phyloP scores from a whole-genome alignment of 2,888 invertebrate genomes.

The Leucoma salicis region DNA sequence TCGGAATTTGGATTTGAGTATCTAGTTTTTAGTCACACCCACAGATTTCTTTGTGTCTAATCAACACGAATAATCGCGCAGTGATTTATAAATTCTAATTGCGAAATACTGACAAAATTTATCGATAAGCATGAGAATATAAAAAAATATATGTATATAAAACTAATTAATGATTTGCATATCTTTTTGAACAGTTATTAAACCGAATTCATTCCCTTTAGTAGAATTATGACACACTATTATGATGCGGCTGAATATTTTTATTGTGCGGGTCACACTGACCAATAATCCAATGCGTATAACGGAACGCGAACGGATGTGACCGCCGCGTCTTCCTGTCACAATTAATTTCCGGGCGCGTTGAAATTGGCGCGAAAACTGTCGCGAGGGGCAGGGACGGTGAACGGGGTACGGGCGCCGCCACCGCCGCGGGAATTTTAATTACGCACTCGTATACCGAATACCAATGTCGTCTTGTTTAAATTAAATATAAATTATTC shows the following conservation, averaged over 20 bases:
- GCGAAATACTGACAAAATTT: constrained; percentile 1
- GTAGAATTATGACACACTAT: constrained; percentile 15
- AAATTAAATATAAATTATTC: constrained; percentile 83
- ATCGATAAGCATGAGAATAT: no score
- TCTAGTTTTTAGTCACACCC: constrained; percentile 39
- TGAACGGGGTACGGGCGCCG: constrained; percentile 46
- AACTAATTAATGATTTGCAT: constrained; percentile 6
- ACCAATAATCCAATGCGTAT: constrained; percentile 61
- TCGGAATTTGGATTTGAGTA: constrained; percentile 38
- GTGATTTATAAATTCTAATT: constrained; percentile 39
- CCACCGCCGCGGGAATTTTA: constrained; percentile 80
- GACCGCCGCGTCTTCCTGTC: constrained; percentile 81
- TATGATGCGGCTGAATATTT: constrained; percentile 42
- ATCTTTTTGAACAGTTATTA: constrained; percentile 1
- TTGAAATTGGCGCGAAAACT: constrained; percentile 83
- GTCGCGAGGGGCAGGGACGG: constrained; percentile 59
- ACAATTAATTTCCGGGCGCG: constrained; percentile 82
- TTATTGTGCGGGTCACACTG: constrained; percentile 45
- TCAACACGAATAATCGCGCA: constrained; percentile 23
- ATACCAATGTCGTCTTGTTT: constrained; percentile 83
- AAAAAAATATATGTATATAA: constrained; percentile 3
- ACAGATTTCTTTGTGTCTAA: constrained; percentile 20
- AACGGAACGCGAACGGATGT: constrained; percentile 77
- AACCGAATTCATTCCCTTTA: constrained; percentile 13
- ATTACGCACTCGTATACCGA: constrained; percentile 82